Evolutionary conservation across 2,113 vertebrate species (phyloP), one percentile per base, ranked within the genome.

Genomic region (Ochotona curzoniae): DNA sequence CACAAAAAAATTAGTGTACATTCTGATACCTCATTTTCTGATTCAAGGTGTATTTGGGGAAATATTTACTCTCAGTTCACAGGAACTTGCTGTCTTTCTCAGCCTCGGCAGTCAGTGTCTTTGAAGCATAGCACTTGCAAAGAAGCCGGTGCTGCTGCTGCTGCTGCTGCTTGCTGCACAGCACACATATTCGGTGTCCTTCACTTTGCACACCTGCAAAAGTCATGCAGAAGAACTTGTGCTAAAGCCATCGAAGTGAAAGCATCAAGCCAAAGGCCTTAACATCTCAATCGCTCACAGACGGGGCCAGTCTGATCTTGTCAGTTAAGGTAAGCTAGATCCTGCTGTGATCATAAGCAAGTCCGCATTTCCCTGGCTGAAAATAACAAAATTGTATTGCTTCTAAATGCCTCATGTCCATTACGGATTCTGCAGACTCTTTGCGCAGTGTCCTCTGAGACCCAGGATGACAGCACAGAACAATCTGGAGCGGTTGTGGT

Each of bases 311-410:
- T 51, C 26, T 66, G 26, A 32, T 60, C 61, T 87, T 85, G 44
- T 30, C 63, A 90, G 13, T 92, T 57, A 69, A 8, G 26, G 30
- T 44, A 94, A 85, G 35, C 30, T 69, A 44, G 51, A 26, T 87
- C 9, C 20, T 15, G n/a, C 28, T 32, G 38, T 11, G 23, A 47
- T 51, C 49, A 66, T 49, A 35, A 80, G 51, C 12, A 82, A 44
- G 32, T 10, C n/a, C 32, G 54, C 23, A 13, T 71, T n/a, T 54
- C 70, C 18, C 18, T 66, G 0, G 1, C 18, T 90, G 87, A 75
- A 94, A 78, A 86, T 47, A 85, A 47, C 74, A 63, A 32, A 60
- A 3, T 9, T 18, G 79, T 85, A 69, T 49, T 60, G 82, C 78
- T 74, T 49, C 9, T 57, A 61, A 54, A 57, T 54, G 47, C 30